Evolutionary conservation across 1,140 invertebrate genomes (phyloP), one percentile per base, ranked within the genome.

Genomic region (Phymastichus coffea): DNA sequence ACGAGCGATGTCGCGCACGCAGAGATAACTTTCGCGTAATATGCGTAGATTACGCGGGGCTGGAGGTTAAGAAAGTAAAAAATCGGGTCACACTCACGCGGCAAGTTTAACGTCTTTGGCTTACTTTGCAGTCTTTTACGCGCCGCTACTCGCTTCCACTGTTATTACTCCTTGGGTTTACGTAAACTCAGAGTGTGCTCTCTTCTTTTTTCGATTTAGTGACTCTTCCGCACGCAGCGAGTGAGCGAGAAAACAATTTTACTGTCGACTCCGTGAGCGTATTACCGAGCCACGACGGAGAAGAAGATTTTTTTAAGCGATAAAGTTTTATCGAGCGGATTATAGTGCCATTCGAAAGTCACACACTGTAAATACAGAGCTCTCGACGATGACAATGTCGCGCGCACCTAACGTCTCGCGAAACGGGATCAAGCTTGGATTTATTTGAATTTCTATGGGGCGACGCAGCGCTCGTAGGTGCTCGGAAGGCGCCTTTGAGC

Each of bases 21-120:
- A 7, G 37, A 41, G 37, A 41, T 51, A 53, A 53, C 51, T 53
- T 26, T 40, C 37, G 40, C 25, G 51, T 53, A 53, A 40, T 53
- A 53, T 17, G 37, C 23, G 51, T 22, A 53, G 35, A 53, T 53
- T 28, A 41, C 51, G 37, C 22, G 22, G 51, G 20, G 41, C 2
- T 9, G 8, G 20, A 22, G 41, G 51, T 41, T 53, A 53, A 53
- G 33, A 53, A 53, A 53, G 35, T 53, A 53, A 53, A 30, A n/a
- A 53, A 53, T 41, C 35, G 37, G 51, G 51, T 53, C 51, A 53
- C 51, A 41, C 25, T 35, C 37, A 25, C 33, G 6, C 49, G 23
- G 4, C 15, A 10, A 12, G 4, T 41, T 41, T 28, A 41, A 41
- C 51, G 51, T 26, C 48, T 38, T 51, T 51, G 48, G 22, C 48